A percentile compares a stretch with the other conserved stretches of the same genome.
phyloP scores from a whole-genome alignment of 2,888 invertebrate genomes.

The Netelia virgata region DNA sequence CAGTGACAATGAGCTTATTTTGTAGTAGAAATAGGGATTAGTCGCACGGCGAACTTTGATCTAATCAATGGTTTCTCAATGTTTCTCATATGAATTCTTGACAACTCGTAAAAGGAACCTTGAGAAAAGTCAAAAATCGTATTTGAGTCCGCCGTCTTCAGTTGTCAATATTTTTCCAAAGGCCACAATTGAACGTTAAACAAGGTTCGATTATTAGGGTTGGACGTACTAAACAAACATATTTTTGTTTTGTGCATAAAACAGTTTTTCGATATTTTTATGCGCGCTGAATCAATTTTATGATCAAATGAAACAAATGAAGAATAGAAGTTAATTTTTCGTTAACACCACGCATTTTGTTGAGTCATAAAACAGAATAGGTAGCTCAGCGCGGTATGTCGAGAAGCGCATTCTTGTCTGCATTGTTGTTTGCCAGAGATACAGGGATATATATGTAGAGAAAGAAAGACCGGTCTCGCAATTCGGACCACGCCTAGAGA shows the following conservation, averaged over 20 bases:
- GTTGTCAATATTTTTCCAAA: too few species aligned
- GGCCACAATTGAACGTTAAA: too few species aligned
- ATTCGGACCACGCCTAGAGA: constrained; percentile 63
- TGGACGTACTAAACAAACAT: too few species aligned
- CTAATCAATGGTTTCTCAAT: constrained; percentile 16
- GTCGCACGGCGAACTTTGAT: constrained; percentile 15
- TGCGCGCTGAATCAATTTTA: neutral
- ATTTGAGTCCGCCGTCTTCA: too few species aligned
- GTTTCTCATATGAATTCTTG: neutral
- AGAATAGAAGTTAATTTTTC: constrained; percentile 14
- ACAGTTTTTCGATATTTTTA: neutral
- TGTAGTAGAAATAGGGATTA: constrained; percentile 28
- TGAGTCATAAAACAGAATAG: constrained; percentile 48
- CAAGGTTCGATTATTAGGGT: too few species aligned
- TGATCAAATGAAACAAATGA: neutral
- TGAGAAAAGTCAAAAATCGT: too few species aligned
- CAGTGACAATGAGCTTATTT: constrained; percentile 7
- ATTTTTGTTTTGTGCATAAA: neutral
- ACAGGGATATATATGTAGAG: constrained; percentile 35
- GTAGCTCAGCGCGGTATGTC: constrained; percentile 44
- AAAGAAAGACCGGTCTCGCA: constrained; percentile 63
- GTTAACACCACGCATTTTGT: neutral
- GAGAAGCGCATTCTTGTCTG: constrained; percentile 58
- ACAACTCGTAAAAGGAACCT: too few species aligned
- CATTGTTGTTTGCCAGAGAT: constrained; percentile 57